A percentile compares a stretch with the other conserved stretches of the same genome.
Evolutionary conservation across 2,888 invertebrate genomes (phyloP).

Genomic region (Sussaba pulchella): DNA sequence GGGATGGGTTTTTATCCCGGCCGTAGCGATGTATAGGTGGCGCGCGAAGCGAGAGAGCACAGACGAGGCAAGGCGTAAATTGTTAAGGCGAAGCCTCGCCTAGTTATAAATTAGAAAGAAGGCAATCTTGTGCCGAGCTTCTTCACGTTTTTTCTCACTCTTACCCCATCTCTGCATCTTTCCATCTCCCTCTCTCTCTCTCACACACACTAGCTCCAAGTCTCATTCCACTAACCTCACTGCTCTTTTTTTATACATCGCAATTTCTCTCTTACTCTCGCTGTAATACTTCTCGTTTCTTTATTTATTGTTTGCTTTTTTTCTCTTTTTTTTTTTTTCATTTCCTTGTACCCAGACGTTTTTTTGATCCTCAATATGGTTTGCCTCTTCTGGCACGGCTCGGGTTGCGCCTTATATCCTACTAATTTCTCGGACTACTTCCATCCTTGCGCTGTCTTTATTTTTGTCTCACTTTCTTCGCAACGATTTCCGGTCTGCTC

Average conservation of each 20-base stretch:
- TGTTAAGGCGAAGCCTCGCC: constrained; percentile 82
- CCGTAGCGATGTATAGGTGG: constrained; percentile 67
- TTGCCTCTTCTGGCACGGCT: constrained; percentile 2
- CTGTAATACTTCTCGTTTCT: background rate
- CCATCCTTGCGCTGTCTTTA: constrained; percentile 2
- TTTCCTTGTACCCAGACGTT: constrained; percentile 37
- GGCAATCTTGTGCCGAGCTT: constrained; percentile 80
- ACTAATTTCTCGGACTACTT: constrained; percentile 51
- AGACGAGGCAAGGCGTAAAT: constrained; percentile 80
- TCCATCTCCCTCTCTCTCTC: background rate
- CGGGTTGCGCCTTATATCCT: background rate
- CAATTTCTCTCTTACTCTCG: constrained; percentile 45
- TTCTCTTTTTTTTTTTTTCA: constrained; percentile 20
- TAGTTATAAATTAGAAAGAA: constrained; percentile 84
- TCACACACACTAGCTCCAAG: constrained; percentile 10
- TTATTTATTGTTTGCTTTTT: background rate
- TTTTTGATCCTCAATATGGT: constrained; percentile 50
- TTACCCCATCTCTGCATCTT: constrained; percentile 34
- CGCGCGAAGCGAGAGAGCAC: constrained; percentile 55
- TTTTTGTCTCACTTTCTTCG: background rate
- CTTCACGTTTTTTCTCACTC: constrained; percentile 51
- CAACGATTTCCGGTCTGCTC: background rate
- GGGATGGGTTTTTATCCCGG: constrained; percentile 36
- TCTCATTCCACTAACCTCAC: constrained; percentile 11
- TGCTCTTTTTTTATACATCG: constrained; percentile 34